Evolutionary conservation across 2,797 vertebrate species (phyloP), one percentile per base, ranked within the genome.

Genomic region (Protonibea diacanthus): DNA sequence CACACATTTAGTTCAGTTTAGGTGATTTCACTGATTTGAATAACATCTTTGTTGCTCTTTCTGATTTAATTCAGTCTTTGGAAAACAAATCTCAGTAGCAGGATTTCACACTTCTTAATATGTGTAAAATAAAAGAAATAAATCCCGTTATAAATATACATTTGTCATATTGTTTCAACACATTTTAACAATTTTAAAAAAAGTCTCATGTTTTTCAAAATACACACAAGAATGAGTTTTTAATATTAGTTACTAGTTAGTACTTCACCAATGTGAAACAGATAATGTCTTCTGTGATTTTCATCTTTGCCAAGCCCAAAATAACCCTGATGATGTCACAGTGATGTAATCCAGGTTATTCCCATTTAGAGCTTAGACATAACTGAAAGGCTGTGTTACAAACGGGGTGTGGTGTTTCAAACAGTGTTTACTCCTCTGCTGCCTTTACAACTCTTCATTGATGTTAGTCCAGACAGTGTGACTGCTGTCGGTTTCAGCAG

Each of bases 1-100:
- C 11, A 53, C 12, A 21, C 18, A 49, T 25, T 38, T 13, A 25
- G 29, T 44, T 44, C 33, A 15, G 18, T 5, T 21, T 52, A 33
- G 21, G 40, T 21, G 53, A 70, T 59, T 17, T 53, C 5, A 74
- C 20, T 64, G 12, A 20, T 48, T n/a, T 63, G 15, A 74, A 65
- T 17, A 53, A 49, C 7, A 13, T 59, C 11, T 61, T 55, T 38
- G 25, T 49, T 44, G 53, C 40, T 52, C 13, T 21, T 42, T 40
- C 23, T 48, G 4, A 56, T 44, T 68, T 42, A 9, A 3, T 33
- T 65, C 29, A 48, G 0, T 17, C 21, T 15, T 59, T 49, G 12
- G 9, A 38, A n/a, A 29, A 17, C 11, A 42, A 27, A 61, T n/a
- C 5, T 49, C 14, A 71, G 29, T 38, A 9, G 8, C 2, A 38